Conservation (phyloP, 1,140 invertebrate genomes). For the Episyrphus balteatus region DNA sequence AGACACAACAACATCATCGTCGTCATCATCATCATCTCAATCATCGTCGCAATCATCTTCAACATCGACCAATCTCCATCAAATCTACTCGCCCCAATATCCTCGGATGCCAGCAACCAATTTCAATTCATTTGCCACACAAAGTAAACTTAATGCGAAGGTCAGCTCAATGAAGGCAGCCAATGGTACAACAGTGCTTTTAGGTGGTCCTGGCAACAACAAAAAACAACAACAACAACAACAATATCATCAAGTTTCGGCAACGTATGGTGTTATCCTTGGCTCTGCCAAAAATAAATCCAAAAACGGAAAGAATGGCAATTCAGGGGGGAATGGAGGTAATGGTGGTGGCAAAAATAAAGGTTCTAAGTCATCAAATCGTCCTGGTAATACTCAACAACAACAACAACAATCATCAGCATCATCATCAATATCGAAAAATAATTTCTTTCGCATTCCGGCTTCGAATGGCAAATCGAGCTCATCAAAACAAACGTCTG, state of each 20-base stretch:
- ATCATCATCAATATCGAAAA: conserved; percentile 1
- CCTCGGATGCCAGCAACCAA: conserved; percentile 30
- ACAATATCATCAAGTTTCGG: conserved; percentile 30
- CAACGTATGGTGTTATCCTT: conserved; percentile 28
- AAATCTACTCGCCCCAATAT: conserved; percentile 32
- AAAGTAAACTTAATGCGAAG: conserved; percentile 15
- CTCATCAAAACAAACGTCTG: neutral
- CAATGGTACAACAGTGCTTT: conserved; percentile 2
- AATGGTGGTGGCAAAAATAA: conserved; percentile 7
- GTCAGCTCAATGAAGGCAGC: conserved; percentile 3
- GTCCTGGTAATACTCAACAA: neutral
- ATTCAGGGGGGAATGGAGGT: conserved; percentile 8
- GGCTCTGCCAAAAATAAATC: conserved; percentile 15
- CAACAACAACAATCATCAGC: conserved; percentile 8
- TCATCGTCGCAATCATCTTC: conserved; percentile 17
- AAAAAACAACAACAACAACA: conserved; percentile 14
- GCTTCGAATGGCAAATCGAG: neutral
- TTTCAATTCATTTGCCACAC: conserved; percentile 12
- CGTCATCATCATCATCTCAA: conserved; percentile 12
- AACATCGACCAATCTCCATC: conserved; percentile 29
- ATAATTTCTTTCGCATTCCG: conserved; percentile 9
- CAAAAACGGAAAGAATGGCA: conserved; percentile 15
- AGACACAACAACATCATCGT: conserved; percentile 39
- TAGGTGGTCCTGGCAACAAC: conserved; percentile 2
- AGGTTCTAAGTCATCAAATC: neutral